These are phyloP conservation scores for Leptoclinus maculatus DNA, from an alignment of 2,797 vertebrate genomes.

Conservation along the genomic window DNA sequence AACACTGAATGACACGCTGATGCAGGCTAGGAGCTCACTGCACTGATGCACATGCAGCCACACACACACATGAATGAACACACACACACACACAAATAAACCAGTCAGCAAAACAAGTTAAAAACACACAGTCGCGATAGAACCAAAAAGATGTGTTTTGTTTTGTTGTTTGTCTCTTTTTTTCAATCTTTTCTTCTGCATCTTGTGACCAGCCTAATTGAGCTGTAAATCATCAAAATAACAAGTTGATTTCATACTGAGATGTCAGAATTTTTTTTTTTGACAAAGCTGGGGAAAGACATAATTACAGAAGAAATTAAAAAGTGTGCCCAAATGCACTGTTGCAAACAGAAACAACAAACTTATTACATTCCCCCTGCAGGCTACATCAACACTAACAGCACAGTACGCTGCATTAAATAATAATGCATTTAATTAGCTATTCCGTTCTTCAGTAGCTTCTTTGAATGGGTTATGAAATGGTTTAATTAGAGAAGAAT, in stretches of 20 bases:
- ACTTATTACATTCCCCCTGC: slow-evolving; percentile 61
- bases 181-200: slow-evolving; percentile 32
- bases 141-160: slow-evolving; percentile 31
- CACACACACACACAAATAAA: slow-evolving; percentile 26
- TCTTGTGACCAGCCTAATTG: slow-evolving; percentile 61
- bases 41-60: slow-evolving; percentile 46
- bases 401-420: slow-evolving; percentile 56
- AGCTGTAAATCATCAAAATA: slow-evolving; percentile 74
- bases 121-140: slow-evolving; percentile 42
- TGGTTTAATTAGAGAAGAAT: slow-evolving; percentile 59
- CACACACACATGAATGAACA: slow-evolving; percentile 27
- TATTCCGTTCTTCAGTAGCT: slow-evolving; percentile 54
- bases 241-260: slow-evolving; percentile 66
- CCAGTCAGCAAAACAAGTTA: slow-evolving; percentile 53
- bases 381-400: slow-evolving; percentile 59
- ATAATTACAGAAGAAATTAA: slow-evolving; percentile 74
- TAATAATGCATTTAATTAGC: slow-evolving; percentile 74
- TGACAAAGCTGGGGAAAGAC: slow-evolving; percentile 46
- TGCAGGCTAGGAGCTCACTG: slow-evolving; percentile 57
- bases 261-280: slow-evolving; percentile 58
- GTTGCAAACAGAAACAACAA: slow-evolving; percentile 66
- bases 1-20: slow-evolving; percentile 72
- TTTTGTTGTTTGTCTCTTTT: slow-evolving; percentile 26
- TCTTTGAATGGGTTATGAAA: slow-evolving; percentile 63
- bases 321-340: slow-evolving; percentile 60